These are phyloP conservation scores for Parapristionchus giblindavisi DNA, from an alignment of 2,888 invertebrate species.

Conservation along the genomic window DNA sequence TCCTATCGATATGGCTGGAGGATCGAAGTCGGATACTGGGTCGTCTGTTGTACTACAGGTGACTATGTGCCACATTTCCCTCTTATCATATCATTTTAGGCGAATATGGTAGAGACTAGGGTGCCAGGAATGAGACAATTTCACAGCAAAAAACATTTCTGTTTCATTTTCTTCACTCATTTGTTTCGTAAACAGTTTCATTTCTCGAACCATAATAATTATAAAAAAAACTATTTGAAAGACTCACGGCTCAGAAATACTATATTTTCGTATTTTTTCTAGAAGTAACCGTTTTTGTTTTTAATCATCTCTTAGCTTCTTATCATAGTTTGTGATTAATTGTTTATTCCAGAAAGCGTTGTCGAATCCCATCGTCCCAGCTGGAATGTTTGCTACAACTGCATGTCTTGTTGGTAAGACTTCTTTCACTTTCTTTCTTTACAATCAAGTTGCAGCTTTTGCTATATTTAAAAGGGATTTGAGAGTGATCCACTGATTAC, in stretches of 20 bases:
- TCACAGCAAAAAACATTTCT: no score
- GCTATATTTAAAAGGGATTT: no score
- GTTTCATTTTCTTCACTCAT: neutral
- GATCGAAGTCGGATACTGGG: neutral
- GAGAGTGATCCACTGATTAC: no score
- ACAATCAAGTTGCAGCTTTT: no score
- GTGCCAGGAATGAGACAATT: no score
- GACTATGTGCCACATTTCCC: neutral
- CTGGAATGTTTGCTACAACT: conserved; percentile 36
- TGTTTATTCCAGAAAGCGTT: conserved; percentile 32
- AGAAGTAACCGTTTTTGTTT: neutral
- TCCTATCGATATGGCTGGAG: conserved; percentile 29
- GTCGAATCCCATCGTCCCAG: conserved; percentile 36
- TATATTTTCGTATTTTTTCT: neutral
- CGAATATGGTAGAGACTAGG: no score
- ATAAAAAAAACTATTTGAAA: neutral
- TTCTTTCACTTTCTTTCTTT: neutral
- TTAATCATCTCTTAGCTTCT: no score
- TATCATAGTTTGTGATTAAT: no score
- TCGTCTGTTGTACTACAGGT: conserved; percentile 30
- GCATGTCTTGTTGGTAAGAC: conserved; percentile 34
- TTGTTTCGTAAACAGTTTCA: neutral
- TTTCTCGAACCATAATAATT: neutral
- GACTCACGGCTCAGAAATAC: neutral
- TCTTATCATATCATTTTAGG: no score